Conservation (phyloP, 37 sponge, comb jelly and placozoan genomes). For the Oopsacas minuta region DNA sequence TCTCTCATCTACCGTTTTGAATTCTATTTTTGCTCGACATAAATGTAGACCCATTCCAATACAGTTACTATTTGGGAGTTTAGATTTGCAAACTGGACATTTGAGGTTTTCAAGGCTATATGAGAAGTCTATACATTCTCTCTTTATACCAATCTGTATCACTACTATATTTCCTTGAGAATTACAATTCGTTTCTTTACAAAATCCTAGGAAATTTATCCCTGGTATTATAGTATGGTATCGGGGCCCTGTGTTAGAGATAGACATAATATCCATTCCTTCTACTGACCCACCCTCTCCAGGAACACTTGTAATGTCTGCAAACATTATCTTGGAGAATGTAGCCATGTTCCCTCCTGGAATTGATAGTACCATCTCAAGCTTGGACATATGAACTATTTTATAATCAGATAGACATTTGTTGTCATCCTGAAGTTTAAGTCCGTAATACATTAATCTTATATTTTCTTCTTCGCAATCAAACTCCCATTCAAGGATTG, state of each 20-base stretch:
- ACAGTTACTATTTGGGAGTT: background rate
- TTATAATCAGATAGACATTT: background rate
- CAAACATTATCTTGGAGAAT: background rate
- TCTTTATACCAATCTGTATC: background rate
- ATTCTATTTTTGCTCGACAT: background rate
- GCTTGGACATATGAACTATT: background rate
- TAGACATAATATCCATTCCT: background rate
- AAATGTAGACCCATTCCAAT: background rate
- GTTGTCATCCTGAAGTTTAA: background rate
- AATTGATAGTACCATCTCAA: background rate
- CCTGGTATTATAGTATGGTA: background rate
- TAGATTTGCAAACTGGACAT: background rate
- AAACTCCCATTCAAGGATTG: constrained; percentile 13
- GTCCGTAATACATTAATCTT: background rate
- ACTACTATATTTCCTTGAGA: background rate
- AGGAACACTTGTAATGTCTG: background rate
- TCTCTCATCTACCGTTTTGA: background rate
- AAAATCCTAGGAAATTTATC: background rate
- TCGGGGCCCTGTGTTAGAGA: background rate
- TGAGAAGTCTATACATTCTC: background rate
- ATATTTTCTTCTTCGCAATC: background rate
- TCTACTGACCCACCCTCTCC: background rate
- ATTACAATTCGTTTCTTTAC: background rate
- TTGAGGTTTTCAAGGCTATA: background rate
- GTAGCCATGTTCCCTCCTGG: background rate